Base-by-base conservation (phyloP, 2,888 invertebrate genomes). In the Metellina segmentata region DNA sequence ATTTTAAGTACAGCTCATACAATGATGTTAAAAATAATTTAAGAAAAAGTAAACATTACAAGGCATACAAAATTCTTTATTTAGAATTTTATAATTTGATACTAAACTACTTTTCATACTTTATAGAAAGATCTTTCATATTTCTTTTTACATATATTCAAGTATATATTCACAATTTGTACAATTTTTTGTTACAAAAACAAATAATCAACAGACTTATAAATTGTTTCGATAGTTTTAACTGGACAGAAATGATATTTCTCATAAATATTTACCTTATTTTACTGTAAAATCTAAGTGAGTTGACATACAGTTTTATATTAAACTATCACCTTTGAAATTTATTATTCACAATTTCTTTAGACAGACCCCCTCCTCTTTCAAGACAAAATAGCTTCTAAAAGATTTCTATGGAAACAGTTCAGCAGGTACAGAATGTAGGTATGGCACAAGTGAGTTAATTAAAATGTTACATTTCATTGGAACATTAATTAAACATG, bases 161-260 rank as follows among this genome's bases (percentile, higher is more conserved):
- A 52, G 49, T 85, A 52, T 75, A 74, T 85, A 85, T 88, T 81
- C 88, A 88, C 88, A 88, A 61, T 88, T 88, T 88, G 81, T 88
- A 88, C 88, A 88, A 51, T 61, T 78, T 81, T 78, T 78, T 51
- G 53, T 34, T 75, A 85, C 34, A 75, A 86, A 86, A 86, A 78
- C 51, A 70, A 86, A 86, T 74, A 74, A 81, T 70, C 48, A 85
- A 85, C 75, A 77, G 52, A 85, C 85, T 61, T 16, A 53, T 85
- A 75, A 53, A 85, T 61, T 61, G 53, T 85, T 85, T 75, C 52
- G 61, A 61, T 61, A 85, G 7, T 9, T 75, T 72, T 75, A 72
- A 78, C 78, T 52, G 52, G 52, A 52, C 78, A 78, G 16, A 19
- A 78, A 51, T 78, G 34, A 34, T 52, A 52, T 78, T n/a, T 69